Base-by-base conservation (phyloP, 1,140 invertebrate species). In the Chlorops oryzae region DNA sequence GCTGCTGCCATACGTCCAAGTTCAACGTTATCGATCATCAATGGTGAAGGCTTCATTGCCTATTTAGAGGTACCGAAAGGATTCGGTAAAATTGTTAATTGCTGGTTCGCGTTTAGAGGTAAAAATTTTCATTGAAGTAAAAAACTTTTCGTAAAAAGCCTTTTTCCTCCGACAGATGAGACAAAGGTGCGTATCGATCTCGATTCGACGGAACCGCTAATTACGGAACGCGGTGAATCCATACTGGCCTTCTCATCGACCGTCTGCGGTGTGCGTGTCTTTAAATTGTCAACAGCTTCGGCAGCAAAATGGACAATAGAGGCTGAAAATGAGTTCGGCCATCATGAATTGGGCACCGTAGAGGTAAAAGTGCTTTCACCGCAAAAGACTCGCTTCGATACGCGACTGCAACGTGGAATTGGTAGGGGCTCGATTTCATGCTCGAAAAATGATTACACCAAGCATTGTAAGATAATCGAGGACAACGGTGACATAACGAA, bases 101-200 rank as follows among this genome's bases (percentile, higher is more conserved):
- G 52, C 43, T 54, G 52, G 52, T 54, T 50, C 18, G 32, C 38
- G 38, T 50, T 42, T 47, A 21, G 35, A 41, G 52, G 52, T 54
- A 51, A 42, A 32, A 5, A 10, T 15, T 15, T 10, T 9, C 15
- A 32, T 10, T 32, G 15, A 15, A 32, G 15, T 32, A 9, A 32
- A 37, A 47, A 47, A 23, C 3, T 39, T 25, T 47, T n/a, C 9
- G 2, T 32, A 17, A 38, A 38, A 38, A n/a, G 32, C 1, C n/a
- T 25, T 45, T 7, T 34, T 12, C 5, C 32, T 21, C 38, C 24
- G 5, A 27, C 32, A 54, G 54, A 17, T 39, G 13, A 32, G 17
- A 45, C 47, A 17, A 55, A 48, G 27, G 23, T 44, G 25, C 17
- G 35, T 5, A 48, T 55, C 17, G 54, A 51, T 12, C 23, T 55